phyloP scores from a whole-genome alignment of 1,140 invertebrate genomes.

The Achatina immaculata region DNA sequence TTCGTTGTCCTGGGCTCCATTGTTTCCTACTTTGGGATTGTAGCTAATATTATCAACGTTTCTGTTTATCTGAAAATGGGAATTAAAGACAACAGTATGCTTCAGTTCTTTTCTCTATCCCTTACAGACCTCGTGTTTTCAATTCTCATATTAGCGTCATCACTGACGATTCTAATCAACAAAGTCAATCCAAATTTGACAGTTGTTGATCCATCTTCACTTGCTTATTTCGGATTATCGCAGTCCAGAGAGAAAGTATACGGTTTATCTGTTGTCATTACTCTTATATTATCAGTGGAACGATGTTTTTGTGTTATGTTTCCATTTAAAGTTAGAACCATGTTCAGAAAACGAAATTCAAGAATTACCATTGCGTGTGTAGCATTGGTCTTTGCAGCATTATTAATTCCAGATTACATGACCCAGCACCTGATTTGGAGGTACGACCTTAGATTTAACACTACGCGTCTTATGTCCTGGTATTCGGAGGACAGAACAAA shows the following conservation, averaged over 20 bases:
- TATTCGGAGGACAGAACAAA: background rate
- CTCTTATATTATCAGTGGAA: background rate
- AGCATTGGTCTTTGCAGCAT: background rate
- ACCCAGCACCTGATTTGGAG: background rate
- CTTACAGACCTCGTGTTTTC: background rate
- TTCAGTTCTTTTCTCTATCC: background rate
- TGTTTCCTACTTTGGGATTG: background rate
- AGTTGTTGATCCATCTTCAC: background rate
- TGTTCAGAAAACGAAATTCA: background rate
- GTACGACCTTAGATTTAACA: background rate
- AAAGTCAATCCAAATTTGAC: background rate
- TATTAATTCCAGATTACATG: constrained; percentile 2
- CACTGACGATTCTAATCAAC: background rate
- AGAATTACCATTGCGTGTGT: background rate
- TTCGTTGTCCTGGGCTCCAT: background rate
- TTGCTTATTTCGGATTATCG: background rate
- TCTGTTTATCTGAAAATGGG: background rate
- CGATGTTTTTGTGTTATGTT: background rate
- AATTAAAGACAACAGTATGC: background rate
- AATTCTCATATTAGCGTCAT: background rate
- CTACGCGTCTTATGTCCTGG: background rate
- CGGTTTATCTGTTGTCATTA: background rate
- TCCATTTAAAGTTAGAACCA: background rate
- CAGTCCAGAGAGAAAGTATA: background rate
- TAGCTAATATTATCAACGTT: background rate